phyloP scores from a whole-genome alignment of 2,797 vertebrate species.

The Alfaro cultratus region DNA sequence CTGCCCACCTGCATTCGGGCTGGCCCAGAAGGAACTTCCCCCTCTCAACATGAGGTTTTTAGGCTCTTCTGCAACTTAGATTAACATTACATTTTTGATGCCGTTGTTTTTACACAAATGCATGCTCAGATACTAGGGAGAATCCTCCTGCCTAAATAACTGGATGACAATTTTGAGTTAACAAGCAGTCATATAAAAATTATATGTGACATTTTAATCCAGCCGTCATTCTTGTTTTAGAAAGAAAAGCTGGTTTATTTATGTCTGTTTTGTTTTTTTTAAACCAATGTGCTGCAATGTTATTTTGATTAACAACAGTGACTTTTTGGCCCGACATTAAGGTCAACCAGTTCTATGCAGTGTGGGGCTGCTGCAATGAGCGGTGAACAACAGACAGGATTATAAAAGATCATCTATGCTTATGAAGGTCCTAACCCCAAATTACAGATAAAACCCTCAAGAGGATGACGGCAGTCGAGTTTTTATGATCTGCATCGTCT shows the following conservation, averaged over 20 bases:
- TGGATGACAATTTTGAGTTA: background rate
- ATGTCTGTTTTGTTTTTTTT: background rate
- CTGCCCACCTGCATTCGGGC: too few species aligned
- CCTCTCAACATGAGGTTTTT: too few species aligned
- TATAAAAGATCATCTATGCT: constrained; percentile 66
- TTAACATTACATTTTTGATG: background rate
- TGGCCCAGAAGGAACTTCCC: too few species aligned
- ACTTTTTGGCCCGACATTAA: constrained; percentile 30
- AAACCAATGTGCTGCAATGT: background rate
- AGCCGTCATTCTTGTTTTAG: background rate
- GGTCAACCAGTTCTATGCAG: constrained; percentile 40
- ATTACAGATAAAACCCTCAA: constrained; percentile 56
- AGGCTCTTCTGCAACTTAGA: background rate
- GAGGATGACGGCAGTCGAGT: constrained; percentile 35
- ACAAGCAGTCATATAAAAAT: background rate
- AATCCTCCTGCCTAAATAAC: background rate
- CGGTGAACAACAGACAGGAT: constrained; percentile 56
- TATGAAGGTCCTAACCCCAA: constrained; percentile 65
- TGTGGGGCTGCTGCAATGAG: constrained; percentile 25
- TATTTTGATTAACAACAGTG: constrained; percentile 17
- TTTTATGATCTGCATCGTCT: constrained; percentile 34
- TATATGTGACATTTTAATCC: background rate
- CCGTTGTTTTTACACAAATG: background rate
- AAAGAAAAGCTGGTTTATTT: background rate
- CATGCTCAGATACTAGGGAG: too few species aligned